Conservation (phyloP, 2,888 invertebrate genomes). For the Cancer borealis region DNA sequence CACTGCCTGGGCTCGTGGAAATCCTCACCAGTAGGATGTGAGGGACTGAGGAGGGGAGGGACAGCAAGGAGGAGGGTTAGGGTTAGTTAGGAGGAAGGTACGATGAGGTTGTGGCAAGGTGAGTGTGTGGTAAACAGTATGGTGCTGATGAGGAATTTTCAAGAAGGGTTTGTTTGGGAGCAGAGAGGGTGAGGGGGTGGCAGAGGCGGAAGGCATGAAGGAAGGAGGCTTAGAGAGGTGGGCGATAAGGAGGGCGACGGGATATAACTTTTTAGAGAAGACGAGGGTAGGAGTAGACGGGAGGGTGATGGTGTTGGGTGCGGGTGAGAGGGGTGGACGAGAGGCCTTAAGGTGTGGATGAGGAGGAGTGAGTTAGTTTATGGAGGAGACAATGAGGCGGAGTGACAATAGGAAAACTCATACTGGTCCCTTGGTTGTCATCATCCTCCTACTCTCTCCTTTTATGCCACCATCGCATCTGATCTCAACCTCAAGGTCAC, state of each 20-base stretch:
- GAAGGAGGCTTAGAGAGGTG: not conserved
- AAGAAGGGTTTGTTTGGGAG: not conserved
- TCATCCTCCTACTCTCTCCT: not conserved
- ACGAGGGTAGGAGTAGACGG: not conserved
- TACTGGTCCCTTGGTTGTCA: not conserved
- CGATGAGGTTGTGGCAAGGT: not conserved
- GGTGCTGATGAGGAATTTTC: not conserved
- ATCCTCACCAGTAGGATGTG: not conserved
- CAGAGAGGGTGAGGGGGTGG: not conserved
- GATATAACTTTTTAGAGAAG: not conserved
- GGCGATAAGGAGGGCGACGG: not conserved
- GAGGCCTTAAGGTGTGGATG: not conserved
- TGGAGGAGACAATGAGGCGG: not conserved
- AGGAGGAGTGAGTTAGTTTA: not conserved
- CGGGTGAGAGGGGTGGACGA: not conserved
- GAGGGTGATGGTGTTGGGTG: not conserved
- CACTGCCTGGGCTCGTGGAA: not conserved
- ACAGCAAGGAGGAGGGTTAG: not conserved
- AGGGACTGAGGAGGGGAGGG: not conserved
- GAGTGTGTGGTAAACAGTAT: not conserved
- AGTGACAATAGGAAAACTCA: no score
- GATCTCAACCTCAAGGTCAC: not conserved
- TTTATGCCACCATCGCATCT: not conserved
- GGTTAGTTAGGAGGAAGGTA: not conserved
- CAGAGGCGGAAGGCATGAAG: not conserved